Percentiles rank a stretch among this genome's conserved stretches.
phyloP scores from a whole-genome alignment of 2,797 vertebrate genomes.

The Phrynocephalus forsythii region DNA sequence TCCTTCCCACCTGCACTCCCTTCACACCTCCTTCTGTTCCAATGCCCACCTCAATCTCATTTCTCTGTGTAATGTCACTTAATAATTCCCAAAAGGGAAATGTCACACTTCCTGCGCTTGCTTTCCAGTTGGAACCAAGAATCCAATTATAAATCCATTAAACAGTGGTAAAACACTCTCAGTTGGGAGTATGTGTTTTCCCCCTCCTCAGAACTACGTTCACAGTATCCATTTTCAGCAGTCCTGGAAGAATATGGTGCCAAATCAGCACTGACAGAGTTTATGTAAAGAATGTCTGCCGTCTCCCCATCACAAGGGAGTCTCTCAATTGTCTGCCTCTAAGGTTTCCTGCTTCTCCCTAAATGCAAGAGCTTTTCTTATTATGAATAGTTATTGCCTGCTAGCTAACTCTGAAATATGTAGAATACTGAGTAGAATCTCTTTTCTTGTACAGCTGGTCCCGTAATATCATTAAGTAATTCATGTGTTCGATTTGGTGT shows the following conservation, averaged over 20 bases:
- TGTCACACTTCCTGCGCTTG: conserved; percentile 61
- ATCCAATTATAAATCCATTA: conserved; percentile 76
- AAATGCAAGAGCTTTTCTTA: background rate
- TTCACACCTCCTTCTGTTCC: conserved; percentile 22
- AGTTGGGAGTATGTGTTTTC: conserved; percentile 45
- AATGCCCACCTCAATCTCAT: conserved; percentile 28
- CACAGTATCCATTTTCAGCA: conserved; percentile 53
- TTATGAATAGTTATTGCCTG: background rate
- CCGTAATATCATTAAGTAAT: too few species aligned
- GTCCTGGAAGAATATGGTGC: conserved; percentile 15
- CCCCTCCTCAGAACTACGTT: conserved; percentile 32
- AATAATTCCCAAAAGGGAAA: conserved; percentile 59
- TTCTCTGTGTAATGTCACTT: conserved; percentile 58
- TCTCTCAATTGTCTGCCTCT: background rate
- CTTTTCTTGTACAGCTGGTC: background rate
- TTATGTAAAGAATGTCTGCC: conserved; percentile 20
- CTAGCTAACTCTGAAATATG: background rate
- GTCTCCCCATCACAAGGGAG: background rate
- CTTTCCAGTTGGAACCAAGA: conserved; percentile 73
- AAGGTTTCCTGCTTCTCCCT: background rate
- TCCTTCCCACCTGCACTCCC: conserved; percentile 19
- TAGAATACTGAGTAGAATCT: background rate
- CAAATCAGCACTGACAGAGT: conserved; percentile 19
- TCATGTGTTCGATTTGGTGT: too few species aligned
- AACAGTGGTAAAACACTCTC: conserved; percentile 66